Base-by-base conservation (phyloP, 1,140 invertebrate genomes). In the Littorina saxatilis region DNA sequence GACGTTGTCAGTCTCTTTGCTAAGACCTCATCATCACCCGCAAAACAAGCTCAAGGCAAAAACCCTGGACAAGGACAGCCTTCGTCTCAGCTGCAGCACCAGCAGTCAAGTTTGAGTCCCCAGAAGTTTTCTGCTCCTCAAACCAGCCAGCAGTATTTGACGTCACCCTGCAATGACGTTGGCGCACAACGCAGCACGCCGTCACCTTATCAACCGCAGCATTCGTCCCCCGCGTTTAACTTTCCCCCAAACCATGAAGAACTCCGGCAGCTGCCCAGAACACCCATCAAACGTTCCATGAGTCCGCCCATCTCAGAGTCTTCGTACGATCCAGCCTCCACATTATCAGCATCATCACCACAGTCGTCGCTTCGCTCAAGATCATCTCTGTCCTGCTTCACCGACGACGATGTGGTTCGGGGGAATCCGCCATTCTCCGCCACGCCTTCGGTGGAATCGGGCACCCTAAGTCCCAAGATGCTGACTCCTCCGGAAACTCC, bases 401-500 rank as follows among this genome's bases (percentile, higher is more conserved):
- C n/a, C 20, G 76, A 63, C 20, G 76, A 78, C 70, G 39, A 73
- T 27, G 23, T 78, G 2, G 55, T 43, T 66, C 76, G 76, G 52
- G 37, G 32, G 20, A 23, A 63, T 43, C 76, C 76, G 76, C 7
- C 55, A 20, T 5, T 27, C 35, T 27, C 76, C 55, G 35, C 2
- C 23, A 43, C 55, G 17, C 27, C 76, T n/a, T 15, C 76, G 55
- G 27, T 11, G 61, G 76, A 78, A 23, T 13, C 43, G 2, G 76
- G 76, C 11, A 27, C 55, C 29, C 47, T 23, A 27, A 76, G 74
- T 37, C 74, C 74, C 50, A 76, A 58, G 29, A 27, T 63, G 37
- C 55, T 63, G 35, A 78, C 76, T 3, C 76, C 76, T 11, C 76
- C 76, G 27, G 55, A 78, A 58, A 78, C 76, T 20, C 76, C 76